Evolutionary conservation across 2,888 invertebrate species (phyloP), one percentile per base, ranked within the genome.

Genomic region (Reticulitermes lucifugus): DNA sequence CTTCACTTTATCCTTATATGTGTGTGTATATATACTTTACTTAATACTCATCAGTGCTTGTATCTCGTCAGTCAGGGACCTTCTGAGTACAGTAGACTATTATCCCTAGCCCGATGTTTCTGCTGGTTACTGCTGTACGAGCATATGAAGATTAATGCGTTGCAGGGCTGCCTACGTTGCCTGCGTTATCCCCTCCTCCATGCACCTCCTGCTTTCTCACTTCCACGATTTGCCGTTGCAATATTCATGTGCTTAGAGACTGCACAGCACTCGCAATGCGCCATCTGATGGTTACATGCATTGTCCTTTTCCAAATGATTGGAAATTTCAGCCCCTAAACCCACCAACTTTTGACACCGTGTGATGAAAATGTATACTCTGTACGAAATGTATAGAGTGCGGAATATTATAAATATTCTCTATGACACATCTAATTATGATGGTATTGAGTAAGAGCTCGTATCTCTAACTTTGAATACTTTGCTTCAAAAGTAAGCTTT

Each of bases 211-310:
- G 12, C 35, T 12, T 18, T 6, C 29, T 22, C 43, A 6, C 41
- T 29, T 41, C 25, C 75, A 29, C 75, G 41, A 75, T 75, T 75
- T 75, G 35, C 41, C 41, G 75, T 75, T 75, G 14, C 41, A 75
- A 75, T 75, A 75, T 75, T 75, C 75, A 75, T 75, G 75, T 75
- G 75, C 41, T 43, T 12, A 22, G 75, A 41, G 43, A 65, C 25
- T 25, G n/a, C 14, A 25, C 65, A 25, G 25, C 6, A 14, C 65
- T 65, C 65, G n/a, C 65, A 25, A 7, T 65, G 65, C 65, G n/a
- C n/a, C 65, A 65, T n/a, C n/a, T 65, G 65, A 65, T 25, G n/a
- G 65, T 25, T n/a, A 14, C 55, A 55, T 55, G 18, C 65, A 9
- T 25, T 46, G 46, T 9, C 46, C 46, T 46, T 12, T 46, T 12